These are phyloP conservation scores for Sapajus apella DNA, from an alignment of 2,113 vertebrate species.

Conservation along the genomic window DNA sequence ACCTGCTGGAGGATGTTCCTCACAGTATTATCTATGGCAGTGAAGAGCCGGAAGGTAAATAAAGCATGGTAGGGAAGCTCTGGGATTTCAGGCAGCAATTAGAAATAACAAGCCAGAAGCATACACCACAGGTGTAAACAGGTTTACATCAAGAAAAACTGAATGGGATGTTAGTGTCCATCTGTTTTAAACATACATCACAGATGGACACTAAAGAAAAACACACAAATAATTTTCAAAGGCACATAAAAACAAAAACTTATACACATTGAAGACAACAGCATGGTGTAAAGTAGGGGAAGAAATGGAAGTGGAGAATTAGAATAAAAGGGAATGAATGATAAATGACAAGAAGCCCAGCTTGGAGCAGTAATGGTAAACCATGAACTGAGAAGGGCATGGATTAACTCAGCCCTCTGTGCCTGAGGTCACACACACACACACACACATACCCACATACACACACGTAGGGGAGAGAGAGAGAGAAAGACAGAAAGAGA, in stretches of 20 bases:
- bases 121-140: background rate
- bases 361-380: background rate
- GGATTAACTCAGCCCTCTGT: background rate
- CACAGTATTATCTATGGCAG: background rate
- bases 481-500: too few relatives aligned
- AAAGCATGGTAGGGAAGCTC: background rate
- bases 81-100: background rate
- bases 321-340: background rate
- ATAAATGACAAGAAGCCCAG: background rate
- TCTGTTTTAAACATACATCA: background rate
- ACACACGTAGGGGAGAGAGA: background rate
- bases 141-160: background rate
- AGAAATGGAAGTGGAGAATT: background rate
- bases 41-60: background rate
- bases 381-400: background rate
- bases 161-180: background rate
- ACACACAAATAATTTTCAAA: background rate
- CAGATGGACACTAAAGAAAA: background rate
- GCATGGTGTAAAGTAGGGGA: background rate
- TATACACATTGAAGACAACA: background rate
- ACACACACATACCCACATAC: accelerated
- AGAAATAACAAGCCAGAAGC: background rate
- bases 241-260: background rate
- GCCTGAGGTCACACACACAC: background rate
- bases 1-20: background rate